Evolutionary conservation across 2,113 vertebrate species (phyloP), one percentile per base, ranked within the genome.

Genomic region (Mustela lutreola): DNA sequence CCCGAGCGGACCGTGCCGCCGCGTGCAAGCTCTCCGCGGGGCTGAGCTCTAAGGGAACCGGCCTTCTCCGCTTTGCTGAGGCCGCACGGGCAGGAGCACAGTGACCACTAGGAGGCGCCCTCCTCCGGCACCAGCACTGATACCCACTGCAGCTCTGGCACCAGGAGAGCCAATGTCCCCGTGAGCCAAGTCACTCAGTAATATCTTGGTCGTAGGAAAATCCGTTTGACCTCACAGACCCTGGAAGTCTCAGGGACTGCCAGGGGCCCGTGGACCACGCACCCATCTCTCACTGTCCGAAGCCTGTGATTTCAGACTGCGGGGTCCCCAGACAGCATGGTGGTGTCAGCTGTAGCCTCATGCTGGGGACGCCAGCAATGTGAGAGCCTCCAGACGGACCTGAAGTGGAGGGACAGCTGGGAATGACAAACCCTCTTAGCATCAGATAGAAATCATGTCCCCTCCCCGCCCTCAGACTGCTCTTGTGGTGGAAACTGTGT

Each of bases 1-100:
- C 33, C 14, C 0, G 24, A 56, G 36, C 31, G 2, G 14, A 31
- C 0, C 0, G 7, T 2, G 22, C 21, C 39, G 4, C 21, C 0
- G 0, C 0, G 15, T 1, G 18, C 26, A 26, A 33, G n/a, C 45
- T 26, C 48, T 1, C 58, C 2, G 28, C 7, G n/a, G 45, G 56
- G 67, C n/a, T 56, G 86, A 39, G 42, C 33, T 42, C 18, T 26
- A 26, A 33, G 14, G 45, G 50, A 33, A 7, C 10, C 1, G 2
- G 50, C 2, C 50, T 4, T 14, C 36, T 63, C 36, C 24, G 33
- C 62, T 45, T 50, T 62, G 26, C 75, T 4, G 4, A 56, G 76
- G 89, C 22, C 39, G 0, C 24, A 4, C 5, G 15, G 36, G 2
- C 14, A n/a, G 14, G 56, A 19, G 28, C 14, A 22, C 31, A 5